Evolutionary conservation across 1,140 invertebrate genomes (phyloP), one percentile per base, ranked within the genome.

Genomic region (Lerema accius): DNA sequence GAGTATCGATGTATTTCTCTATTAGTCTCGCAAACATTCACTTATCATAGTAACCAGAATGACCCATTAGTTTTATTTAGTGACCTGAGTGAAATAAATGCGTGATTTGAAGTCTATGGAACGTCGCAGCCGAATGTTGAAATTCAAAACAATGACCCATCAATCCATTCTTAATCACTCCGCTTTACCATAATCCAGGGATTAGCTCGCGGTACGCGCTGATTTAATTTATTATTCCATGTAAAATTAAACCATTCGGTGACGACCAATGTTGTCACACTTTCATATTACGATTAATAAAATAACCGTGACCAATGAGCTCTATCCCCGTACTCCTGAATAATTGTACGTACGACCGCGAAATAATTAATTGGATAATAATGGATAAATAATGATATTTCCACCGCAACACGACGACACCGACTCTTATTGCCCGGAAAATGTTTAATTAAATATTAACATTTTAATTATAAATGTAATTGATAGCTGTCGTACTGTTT

Each of bases 281-380:
- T 42, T 55, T 7, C 28, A 32, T 15, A 42, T 42, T 19, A 17
- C 10, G 19, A 55, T 42, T 42, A 55, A 55, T 55, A 55, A 55
- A 53, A 53, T 17, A 10, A 42, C 17, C 51, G 17, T 39, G 13
- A 55, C 37, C 19, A 23, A n/a, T n/a, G 15, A 37, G 16, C 4
- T 13, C 11, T 42, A 42, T 53, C n/a, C 15, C 15, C 17, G 14
- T 11, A 40, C 13, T 42, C n/a, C 16, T 55, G 51, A 55, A 42
- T 51, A 51, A 51, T 51, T 39, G 23, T 37, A 23, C 43, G 15
- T 42, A 0, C 39, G 10, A 23, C 40, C 37, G 10, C 37, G 19
- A 42, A 26, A 55, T 40, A 42, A 53, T 55, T 55, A 55, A 55
- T 55, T 55, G 51, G 17, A 28, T 55, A 42, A 55, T 55, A 42